phyloP scores from a whole-genome alignment of 2,888 invertebrate species.

The Coleophora flavipennella region DNA sequence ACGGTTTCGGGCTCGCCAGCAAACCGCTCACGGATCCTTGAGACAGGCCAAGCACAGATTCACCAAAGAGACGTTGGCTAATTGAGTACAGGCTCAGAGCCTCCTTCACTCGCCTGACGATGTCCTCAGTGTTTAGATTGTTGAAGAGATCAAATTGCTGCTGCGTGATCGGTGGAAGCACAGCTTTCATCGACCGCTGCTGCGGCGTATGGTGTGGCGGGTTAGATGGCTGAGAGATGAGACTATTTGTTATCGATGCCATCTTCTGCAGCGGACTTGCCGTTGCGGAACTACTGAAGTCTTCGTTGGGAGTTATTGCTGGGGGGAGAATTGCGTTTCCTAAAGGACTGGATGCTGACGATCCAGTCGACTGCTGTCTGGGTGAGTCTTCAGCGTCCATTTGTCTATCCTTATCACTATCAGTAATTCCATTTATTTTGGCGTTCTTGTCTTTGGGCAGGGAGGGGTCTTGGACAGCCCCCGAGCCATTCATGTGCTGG shows the following conservation, averaged over 20 bases:
- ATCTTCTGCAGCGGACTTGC: slow-evolving; percentile 96
- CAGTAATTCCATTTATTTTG: slow-evolving; percentile 77
- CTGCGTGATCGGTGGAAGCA: slow-evolving; percentile 97
- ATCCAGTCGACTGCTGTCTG: slow-evolving; percentile 81
- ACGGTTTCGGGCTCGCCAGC: slow-evolving; percentile 96
- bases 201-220: slow-evolving; percentile 88
- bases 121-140: slow-evolving; percentile 97
- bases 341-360: slow-evolving; percentile 87
- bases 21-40: slow-evolving; percentile 99
- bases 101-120: slow-evolving; percentile 96
- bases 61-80: slow-evolving; percentile 98
- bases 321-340: slow-evolving; percentile 90
- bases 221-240: slow-evolving; percentile 91
- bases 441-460: slow-evolving; percentile 82
- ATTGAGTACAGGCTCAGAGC: slow-evolving; percentile 96
- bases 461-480: slow-evolving; percentile 85
- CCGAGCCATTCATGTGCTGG: slow-evolving; percentile 76
- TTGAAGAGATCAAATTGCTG: slow-evolving; percentile 99
- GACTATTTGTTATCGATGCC: slow-evolving; percentile 98
- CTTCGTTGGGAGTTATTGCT: slow-evolving; percentile 85
- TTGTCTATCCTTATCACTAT: slow-evolving; percentile 77
- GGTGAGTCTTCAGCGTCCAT: slow-evolving; percentile 79
- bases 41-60: slow-evolving; percentile 95
- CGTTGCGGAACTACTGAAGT: slow-evolving; percentile 84
- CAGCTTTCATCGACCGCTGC: slow-evolving; percentile 94